These are phyloP conservation scores for Actinernus sp. DNA, from an alignment of 92 coral and sea anemone genomes.

Conservation along the genomic window DNA sequence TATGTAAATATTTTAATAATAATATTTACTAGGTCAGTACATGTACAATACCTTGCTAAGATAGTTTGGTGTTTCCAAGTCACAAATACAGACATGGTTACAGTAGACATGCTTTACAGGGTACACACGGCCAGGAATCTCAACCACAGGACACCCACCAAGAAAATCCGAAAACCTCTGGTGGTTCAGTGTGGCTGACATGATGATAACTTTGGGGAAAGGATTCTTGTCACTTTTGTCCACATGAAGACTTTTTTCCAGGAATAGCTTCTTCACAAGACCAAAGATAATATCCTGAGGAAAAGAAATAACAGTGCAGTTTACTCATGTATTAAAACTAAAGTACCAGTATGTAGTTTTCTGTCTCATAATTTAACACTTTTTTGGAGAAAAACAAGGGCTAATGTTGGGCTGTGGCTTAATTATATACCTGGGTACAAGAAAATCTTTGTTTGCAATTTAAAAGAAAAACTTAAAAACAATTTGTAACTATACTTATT, in stretches of 20 bases:
- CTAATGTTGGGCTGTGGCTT: no score
- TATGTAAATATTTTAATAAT: no score
- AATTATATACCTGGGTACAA: no score
- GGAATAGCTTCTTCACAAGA: constrained; percentile 79
- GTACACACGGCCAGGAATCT: constrained; percentile 87
- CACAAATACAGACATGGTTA: constrained; percentile 70
- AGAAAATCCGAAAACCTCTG: constrained; percentile 89
- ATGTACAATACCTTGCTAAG: constrained; percentile 82
- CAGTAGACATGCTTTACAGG: constrained; percentile 80
- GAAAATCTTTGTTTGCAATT: no score
- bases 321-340: no score
- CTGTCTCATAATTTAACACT: no score
- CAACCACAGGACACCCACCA: constrained; percentile 87
- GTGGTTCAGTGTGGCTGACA: constrained; percentile 94
- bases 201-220: constrained; percentile 80
- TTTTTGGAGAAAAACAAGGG: no score
- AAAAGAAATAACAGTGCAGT: background rate
- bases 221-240: constrained; percentile 2
- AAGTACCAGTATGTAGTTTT: no score
- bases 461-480: no score
- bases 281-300: constrained; percentile 94
- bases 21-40: no score
- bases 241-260: no score
- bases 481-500: no score
- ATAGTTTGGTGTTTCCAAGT: constrained; percentile 83